Evolutionary conservation across 2,888 invertebrate species (phyloP).

Genomic region (Eledone cirrhosa): DNA sequence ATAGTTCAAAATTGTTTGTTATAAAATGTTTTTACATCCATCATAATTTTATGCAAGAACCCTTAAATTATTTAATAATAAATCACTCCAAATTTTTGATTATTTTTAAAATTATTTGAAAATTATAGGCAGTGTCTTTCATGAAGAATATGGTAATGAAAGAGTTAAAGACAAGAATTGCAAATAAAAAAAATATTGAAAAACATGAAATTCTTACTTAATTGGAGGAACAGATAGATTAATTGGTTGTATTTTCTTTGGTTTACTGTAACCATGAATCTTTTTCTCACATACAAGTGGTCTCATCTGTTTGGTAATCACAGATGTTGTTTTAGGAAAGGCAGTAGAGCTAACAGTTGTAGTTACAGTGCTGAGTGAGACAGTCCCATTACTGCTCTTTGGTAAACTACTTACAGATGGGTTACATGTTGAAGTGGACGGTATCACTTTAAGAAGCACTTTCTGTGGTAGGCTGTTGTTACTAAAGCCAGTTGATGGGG

Average conservation of each 20-base stretch:
- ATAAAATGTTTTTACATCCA: too few relatives aligned
- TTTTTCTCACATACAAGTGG: slow-evolving; percentile 4
- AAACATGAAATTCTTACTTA: neutral
- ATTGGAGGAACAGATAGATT: slow-evolving; percentile 1
- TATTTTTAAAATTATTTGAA: too few relatives aligned
- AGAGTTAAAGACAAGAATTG: neutral
- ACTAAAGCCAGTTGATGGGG: neutral
- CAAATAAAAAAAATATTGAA: neutral
- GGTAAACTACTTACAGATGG: too few relatives aligned
- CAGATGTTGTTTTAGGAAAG: neutral
- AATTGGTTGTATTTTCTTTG: slow-evolving; percentile 9
- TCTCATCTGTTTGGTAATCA: slow-evolving; percentile 13
- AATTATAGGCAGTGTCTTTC: too few relatives aligned
- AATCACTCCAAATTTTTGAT: too few relatives aligned
- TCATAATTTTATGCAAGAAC: too few relatives aligned
- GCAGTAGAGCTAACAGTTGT: neutral
- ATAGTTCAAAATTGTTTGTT: too few relatives aligned
- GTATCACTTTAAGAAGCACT: slow-evolving; percentile 14
- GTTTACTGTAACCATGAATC: slow-evolving; percentile 18
- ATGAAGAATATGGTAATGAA: too few relatives aligned
- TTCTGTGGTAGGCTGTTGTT: slow-evolving; percentile 7
- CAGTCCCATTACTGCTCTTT: too few relatives aligned
- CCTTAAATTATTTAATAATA: too few relatives aligned
- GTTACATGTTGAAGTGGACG: slow-evolving; percentile 11
- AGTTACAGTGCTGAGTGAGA: neutral